Evolutionary conservation across 2,797 vertebrate genomes (phyloP).

Genomic region (Brachyalestes nurse): DNA sequence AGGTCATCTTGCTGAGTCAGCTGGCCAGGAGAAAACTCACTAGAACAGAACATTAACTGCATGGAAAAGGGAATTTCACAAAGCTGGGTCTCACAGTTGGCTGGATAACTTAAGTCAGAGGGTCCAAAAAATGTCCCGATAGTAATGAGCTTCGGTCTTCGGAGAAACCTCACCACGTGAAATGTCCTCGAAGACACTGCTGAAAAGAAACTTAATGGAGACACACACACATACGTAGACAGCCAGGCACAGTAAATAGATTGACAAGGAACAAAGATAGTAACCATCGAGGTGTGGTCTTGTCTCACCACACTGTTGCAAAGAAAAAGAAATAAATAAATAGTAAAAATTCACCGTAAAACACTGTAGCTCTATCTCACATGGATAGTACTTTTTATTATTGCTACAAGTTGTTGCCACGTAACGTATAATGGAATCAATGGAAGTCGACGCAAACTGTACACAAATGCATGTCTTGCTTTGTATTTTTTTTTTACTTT

Average conservation of each 20-base stretch:
- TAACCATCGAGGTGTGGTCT: slow-evolving; percentile 55
- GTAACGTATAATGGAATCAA: slow-evolving; percentile 48
- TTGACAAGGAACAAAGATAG: slow-evolving; percentile 39
- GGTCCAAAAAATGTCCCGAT: background rate
- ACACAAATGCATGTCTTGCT: slow-evolving; percentile 45
- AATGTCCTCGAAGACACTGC: background rate
- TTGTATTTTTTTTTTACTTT: slow-evolving; percentile 42
- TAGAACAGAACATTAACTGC: background rate
- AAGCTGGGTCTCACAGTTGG: background rate
- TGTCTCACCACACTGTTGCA: slow-evolving; percentile 51
- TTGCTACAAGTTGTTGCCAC: slow-evolving; percentile 51
- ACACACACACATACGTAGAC: slow-evolving; percentile 26
- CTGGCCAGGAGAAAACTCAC: slow-evolving; percentile 13
- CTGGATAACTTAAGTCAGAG: background rate
- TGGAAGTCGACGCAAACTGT: slow-evolving; percentile 42
- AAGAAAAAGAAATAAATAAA: slow-evolving; percentile 57
- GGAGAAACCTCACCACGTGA: slow-evolving; percentile 14
- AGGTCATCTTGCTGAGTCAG: slow-evolving; percentile 31
- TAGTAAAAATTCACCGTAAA: slow-evolving; percentile 51
- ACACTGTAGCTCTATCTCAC: slow-evolving; percentile 54
- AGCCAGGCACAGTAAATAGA: slow-evolving; percentile 45
- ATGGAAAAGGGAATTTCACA: slow-evolving; percentile 12
- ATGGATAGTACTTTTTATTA: slow-evolving; percentile 47
- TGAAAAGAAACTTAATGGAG: slow-evolving; percentile 20
- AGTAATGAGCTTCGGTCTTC: background rate